Percentiles rank a stretch among this genome's conserved stretches.
Evolutionary conservation across 2,113 vertebrate genomes (phyloP).

Genomic region (Callocephalon fimbriatum): DNA sequence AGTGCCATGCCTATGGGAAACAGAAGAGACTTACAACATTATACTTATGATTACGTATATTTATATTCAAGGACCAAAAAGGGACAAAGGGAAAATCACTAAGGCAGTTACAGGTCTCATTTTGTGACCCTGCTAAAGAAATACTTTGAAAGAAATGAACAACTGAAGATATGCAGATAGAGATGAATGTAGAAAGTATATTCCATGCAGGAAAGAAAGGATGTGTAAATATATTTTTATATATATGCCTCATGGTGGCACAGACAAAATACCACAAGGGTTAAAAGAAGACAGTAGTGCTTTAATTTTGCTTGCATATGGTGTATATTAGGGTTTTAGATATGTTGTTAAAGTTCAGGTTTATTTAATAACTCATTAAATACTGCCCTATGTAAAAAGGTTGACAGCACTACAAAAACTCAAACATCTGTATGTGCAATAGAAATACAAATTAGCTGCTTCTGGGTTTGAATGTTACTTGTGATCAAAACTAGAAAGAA

Average conservation of each 20-base stretch:
- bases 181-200: neutral
- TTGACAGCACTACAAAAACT: neutral
- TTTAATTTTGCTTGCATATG: neutral
- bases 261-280: rapidly evolving
- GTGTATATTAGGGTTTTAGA: neutral
- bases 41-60: neutral
- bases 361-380: neutral
- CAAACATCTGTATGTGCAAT: neutral
- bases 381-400: neutral
- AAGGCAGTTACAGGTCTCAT: neutral
- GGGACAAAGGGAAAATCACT: neutral
- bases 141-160: neutral
- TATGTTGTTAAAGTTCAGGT: neutral
- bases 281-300: neutral
- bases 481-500: neutral
- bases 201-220: neutral
- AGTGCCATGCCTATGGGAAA: neutral
- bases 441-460: neutral
- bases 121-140: neutral
- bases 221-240: neutral
- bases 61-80: neutral
- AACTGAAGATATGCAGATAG: neutral
- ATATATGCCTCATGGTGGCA: neutral
- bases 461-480: neutral
- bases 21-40: neutral